Percentiles rank a stretch among this genome's conserved stretches.
Evolutionary conservation across 2,888 invertebrate genomes (phyloP).

Genomic region (Cybosia mesomella): DNA sequence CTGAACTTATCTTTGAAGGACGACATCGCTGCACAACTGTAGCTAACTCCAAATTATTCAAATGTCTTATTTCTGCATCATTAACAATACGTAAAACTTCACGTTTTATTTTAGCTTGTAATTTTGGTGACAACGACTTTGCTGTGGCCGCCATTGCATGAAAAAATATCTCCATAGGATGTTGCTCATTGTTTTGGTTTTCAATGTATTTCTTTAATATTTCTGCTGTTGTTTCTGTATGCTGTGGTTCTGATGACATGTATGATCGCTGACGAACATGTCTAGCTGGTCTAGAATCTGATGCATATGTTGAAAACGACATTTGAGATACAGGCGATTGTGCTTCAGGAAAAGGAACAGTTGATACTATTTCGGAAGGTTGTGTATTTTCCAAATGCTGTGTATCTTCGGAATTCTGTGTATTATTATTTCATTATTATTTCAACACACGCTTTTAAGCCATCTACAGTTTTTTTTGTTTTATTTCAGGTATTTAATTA

Average conservation of each 20-base stretch:
- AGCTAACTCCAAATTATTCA: background rate
- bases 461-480: background rate
- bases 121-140: background rate
- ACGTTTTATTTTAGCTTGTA: background rate
- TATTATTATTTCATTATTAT: background rate
- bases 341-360: background rate
- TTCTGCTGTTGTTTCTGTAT: background rate
- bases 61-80: background rate
- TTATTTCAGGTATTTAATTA: background rate
- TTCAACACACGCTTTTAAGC: background rate
- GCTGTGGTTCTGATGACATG: too few relatives aligned
- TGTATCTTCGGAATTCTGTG: conserved; percentile 34
- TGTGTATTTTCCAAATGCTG: conserved; percentile 24
- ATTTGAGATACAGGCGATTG: background rate
- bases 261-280: too few relatives aligned
- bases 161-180: background rate
- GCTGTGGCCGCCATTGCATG: background rate
- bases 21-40: background rate
- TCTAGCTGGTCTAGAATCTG: background rate
- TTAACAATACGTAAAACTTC: background rate
- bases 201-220: background rate
- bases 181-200: background rate
- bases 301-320: background rate
- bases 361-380: background rate
- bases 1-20: background rate